phyloP scores from a whole-genome alignment of 2,797 vertebrate genomes.

The Clarias fuscus region DNA sequence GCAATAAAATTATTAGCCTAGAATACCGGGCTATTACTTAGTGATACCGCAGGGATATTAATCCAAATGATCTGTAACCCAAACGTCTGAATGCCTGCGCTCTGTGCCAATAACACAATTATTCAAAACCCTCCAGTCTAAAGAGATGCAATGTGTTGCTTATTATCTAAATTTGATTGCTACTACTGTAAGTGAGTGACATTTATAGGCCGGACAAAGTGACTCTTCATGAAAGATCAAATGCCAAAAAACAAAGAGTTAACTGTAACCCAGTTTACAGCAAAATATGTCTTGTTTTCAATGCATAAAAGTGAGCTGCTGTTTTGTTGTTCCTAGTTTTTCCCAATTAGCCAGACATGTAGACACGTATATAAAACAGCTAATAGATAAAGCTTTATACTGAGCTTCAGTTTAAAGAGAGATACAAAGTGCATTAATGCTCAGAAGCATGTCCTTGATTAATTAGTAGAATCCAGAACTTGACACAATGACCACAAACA shows the following conservation, averaged over 20 bases:
- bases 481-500: background rate
- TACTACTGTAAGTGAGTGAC: background rate
- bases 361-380: background rate
- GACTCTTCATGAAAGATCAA: background rate
- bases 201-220: background rate
- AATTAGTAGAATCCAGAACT: background rate
- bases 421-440: background rate
- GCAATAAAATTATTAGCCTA: constrained; percentile 54
- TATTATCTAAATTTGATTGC: background rate
- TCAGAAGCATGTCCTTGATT: background rate
- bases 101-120: constrained; percentile 11
- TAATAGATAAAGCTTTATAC: background rate
- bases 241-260: background rate
- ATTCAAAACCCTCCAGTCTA: background rate
- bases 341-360: background rate
- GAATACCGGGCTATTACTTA: constrained; percentile 46
- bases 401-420: background rate
- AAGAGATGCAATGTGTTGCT: background rate
- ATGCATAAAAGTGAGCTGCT: background rate
- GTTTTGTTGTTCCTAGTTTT: background rate
- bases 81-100: constrained; percentile 33
- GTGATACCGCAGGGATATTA: constrained; percentile 51
- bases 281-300: background rate
- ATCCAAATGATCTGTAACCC: constrained; percentile 45
- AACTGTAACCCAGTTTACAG: background rate